Conservation (phyloP, 2,113 vertebrate genomes). For the Tetrao urogallus region DNA sequence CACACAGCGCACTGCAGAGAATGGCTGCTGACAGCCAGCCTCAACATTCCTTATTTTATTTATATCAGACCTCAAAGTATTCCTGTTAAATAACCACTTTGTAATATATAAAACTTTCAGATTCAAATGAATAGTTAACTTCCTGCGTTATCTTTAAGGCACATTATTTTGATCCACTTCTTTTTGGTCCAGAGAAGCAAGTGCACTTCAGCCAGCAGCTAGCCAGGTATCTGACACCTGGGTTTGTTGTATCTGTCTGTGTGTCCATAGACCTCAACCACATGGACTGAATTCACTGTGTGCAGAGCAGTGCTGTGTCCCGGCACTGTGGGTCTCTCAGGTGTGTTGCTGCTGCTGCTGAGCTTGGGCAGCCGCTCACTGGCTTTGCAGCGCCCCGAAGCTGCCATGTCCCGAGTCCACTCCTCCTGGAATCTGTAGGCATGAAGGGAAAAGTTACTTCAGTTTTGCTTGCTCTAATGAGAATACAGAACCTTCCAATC, state of each 20-base stretch:
- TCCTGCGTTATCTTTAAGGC: slow-evolving; percentile 68
- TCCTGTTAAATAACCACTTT: slow-evolving; percentile 37
- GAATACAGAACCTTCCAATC: neutral
- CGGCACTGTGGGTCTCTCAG: accelerated
- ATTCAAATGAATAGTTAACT: slow-evolving; percentile 7
- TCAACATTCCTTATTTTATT: neutral
- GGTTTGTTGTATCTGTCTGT: neutral
- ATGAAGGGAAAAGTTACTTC: neutral
- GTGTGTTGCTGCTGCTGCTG: neutral
- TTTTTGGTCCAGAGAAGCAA: slow-evolving; percentile 44
- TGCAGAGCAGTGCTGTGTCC: neutral
- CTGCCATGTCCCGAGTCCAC: neutral
- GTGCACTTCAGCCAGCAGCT: neutral
- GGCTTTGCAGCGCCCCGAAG: neutral
- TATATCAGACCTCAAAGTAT: neutral
- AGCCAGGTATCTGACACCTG: slow-evolving; percentile 47
- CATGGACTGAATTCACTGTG: neutral
- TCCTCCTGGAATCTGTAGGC: slow-evolving; percentile 65
- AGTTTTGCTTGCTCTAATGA: neutral
- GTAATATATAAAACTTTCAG: slow-evolving; percentile 31
- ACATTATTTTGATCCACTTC: slow-evolving; percentile 59
- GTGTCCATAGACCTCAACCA: slow-evolving; percentile 21
- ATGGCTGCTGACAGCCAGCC: neutral
- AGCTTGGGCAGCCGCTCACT: neutral
- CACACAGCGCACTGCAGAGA: neutral